phyloP scores from a whole-genome alignment of 2,888 invertebrate species.

The Apeira syringaria region DNA sequence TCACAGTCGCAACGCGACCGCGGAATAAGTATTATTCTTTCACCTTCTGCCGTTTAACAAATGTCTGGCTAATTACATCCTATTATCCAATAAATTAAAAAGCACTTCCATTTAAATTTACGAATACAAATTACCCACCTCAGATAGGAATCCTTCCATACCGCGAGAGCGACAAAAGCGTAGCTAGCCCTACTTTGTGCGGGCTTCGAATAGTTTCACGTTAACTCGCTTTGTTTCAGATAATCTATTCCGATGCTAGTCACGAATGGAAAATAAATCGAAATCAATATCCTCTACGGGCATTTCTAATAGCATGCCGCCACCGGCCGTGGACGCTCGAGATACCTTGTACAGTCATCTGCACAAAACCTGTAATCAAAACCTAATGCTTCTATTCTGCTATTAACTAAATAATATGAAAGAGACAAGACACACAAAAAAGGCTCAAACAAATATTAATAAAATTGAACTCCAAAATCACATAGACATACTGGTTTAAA shows the following conservation, averaged over 20 bases:
- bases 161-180: constrained; percentile 9
- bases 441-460: no score
- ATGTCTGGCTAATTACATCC: constrained; percentile 7
- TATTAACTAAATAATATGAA: no score
- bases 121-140: constrained; percentile 19
- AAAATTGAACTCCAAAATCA: no score
- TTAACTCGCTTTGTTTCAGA: constrained; percentile 37
- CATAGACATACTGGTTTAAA: no score
- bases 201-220: constrained; percentile 32
- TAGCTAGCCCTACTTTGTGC: constrained; percentile 16
- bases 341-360: constrained; percentile 10
- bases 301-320: constrained; percentile 66
- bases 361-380: neutral
- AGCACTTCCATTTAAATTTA: constrained; percentile 2
- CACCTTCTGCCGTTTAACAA: no score
- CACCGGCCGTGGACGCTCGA: constrained; percentile 30
- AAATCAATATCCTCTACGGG: constrained; percentile 67
- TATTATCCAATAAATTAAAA: constrained; percentile 8
- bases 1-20: no score
- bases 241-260: constrained; percentile 65
- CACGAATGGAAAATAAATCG: constrained; percentile 75
- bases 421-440: no score
- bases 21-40: no score
- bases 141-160: constrained; percentile 9
- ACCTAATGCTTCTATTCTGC: no score